A percentile compares a stretch with the other conserved stretches of the same genome.
Evolutionary conservation across 2,888 invertebrate genomes (phyloP).

Genomic region (Eupeodes luniger): DNA sequence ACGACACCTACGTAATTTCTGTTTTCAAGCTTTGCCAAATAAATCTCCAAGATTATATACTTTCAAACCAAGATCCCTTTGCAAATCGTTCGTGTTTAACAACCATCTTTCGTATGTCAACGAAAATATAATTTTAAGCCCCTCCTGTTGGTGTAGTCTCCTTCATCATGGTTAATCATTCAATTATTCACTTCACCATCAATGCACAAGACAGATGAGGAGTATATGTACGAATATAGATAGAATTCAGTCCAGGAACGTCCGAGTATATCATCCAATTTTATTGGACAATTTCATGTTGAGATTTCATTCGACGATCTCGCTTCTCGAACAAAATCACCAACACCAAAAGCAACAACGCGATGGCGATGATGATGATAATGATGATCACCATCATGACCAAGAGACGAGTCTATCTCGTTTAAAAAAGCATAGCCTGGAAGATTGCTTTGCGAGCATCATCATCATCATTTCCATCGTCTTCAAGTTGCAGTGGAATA

Average conservation of each 20-base stretch:
- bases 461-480: slow-evolving; percentile 24
- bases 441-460: slow-evolving; percentile 46
- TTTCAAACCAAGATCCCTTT: background rate
- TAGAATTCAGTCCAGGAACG: slow-evolving; percentile 67
- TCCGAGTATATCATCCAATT: slow-evolving; percentile 70
- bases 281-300: slow-evolving; percentile 74
- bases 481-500: slow-evolving; percentile 50
- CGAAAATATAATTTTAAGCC: slow-evolving; percentile 17
- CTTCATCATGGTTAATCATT: slow-evolving; percentile 64
- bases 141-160: slow-evolving; percentile 33
- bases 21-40: too few relatives aligned
- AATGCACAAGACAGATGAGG: slow-evolving; percentile 74
- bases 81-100: slow-evolving; percentile 49
- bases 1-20: too few relatives aligned
- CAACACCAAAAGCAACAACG: slow-evolving; percentile 17
- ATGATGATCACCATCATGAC: slow-evolving; percentile 38
- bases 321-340: background rate
- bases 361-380: background rate
- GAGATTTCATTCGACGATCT: slow-evolving; percentile 65
- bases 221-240: background rate
- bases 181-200: slow-evolving; percentile 75
- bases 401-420: slow-evolving; percentile 30
- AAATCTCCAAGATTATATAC: background rate
- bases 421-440: background rate
- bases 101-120: slow-evolving; percentile 57